Base-by-base conservation (phyloP, 92 coral and sea anemone genomes). In the Ricordea florida region DNA sequence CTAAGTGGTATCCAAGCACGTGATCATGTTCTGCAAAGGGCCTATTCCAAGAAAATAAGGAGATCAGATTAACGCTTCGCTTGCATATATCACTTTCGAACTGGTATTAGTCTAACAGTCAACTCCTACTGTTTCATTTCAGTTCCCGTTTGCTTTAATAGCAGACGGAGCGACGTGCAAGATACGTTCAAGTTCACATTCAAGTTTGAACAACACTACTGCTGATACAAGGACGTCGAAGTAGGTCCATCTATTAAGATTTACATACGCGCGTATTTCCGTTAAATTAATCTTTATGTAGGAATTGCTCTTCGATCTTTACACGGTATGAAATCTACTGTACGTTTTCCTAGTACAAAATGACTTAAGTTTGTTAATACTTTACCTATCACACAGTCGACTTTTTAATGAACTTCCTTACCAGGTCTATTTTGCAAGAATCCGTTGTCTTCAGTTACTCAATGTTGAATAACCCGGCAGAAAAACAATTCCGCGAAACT, bases 81-180 rank as follows among this genome's bases (percentile, higher is more conserved):
- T 28, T 11, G 62, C 62, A 15, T 40, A 28, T 28, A 29, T 1
- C 62, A 15, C 62, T 55, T 11, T 29, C 21, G 62, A 55, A 3
- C 22, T 28, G 40, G 22, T 53, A 9, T 28, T 10, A 53, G 60
- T 55, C 22, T 29, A 5, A 29, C 22, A 14, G 38, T 55, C 33
- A 29, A 28, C 40, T 13, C 9, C 62, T 55, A 6, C 40, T 29
- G 38, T 55, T 55, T 55, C 62, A 27, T 55, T 55, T 55, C 62
- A 55, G 40, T 28, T 55, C 17, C 40, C n/a, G n/a, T n/a, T n/a
- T n/a, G n/a, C 16, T 55, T 55, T 35, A 55, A 15, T 55, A 28
- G 62, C 24, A 27, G 40, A 55, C 62, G 62, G 62, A 55, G 62
- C 14, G 41, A 55, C 62, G 62, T 13, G 62, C 62, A 53, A 53